Percentiles rank a stretch among this genome's conserved stretches.
phyloP scores from a whole-genome alignment of 2,888 invertebrate species.

The Latheticus oryzae region DNA sequence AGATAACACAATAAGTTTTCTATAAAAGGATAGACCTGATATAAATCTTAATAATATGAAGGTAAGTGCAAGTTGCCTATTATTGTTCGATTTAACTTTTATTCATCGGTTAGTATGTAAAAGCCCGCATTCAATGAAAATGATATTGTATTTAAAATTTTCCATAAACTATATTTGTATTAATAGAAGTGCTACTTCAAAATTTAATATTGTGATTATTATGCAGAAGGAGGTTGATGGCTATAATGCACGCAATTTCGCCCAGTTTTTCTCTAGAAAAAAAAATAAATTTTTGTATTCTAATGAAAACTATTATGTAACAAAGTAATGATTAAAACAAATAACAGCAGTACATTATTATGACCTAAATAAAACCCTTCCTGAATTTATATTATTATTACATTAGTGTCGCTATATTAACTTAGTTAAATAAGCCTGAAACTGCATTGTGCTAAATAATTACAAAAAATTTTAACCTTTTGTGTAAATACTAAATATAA shows the following conservation, averaged over 20 bases:
- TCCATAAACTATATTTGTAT: slow-evolving; percentile 6
- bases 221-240: slow-evolving; percentile 29
- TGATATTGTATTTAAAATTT: slow-evolving; percentile 15
- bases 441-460: slow-evolving; percentile 18
- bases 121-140: slow-evolving; percentile 17
- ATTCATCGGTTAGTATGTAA: too few species aligned
- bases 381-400: slow-evolving; percentile 37
- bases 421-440: slow-evolving; percentile 38
- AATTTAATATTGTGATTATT: slow-evolving; percentile 25
- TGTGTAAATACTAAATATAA: too few species aligned
- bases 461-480: slow-evolving; percentile 10
- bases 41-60: background rate
- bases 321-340: slow-evolving; percentile 9
- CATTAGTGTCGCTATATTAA: slow-evolving; percentile 38
- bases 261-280: slow-evolving; percentile 14
- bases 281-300: slow-evolving; percentile 14
- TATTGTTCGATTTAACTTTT: background rate
- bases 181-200: slow-evolving; percentile 17
- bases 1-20: slow-evolving; percentile 20
- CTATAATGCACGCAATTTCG: slow-evolving; percentile 29
- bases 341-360: slow-evolving; percentile 14
- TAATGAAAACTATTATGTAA: slow-evolving; percentile 12
- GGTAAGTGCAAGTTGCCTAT: background rate
- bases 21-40: slow-evolving; percentile 6
- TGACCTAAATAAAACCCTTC: slow-evolving; percentile 9